Evolutionary conservation across 2,888 invertebrate species (phyloP), one percentile per base, ranked within the genome.

Genomic region (Peribatodes rhomboidaria): DNA sequence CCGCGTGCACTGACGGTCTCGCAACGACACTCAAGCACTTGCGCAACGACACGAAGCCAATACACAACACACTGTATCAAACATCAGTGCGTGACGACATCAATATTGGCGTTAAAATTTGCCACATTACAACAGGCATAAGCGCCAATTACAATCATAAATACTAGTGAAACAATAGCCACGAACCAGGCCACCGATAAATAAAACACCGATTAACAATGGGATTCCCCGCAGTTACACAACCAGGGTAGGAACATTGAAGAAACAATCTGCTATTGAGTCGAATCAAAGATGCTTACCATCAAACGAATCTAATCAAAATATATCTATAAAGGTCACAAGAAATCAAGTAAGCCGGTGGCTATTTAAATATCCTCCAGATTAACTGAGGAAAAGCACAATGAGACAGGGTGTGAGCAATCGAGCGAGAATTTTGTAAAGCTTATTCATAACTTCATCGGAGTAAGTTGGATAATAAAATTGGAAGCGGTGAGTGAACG

Each of bases 61-160:
- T 14, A 65, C 49, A 59, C 65, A 62, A 65, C 67, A 65, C 59
- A 61, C 31, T 53, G 49, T 56, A 44, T 66, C 53, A 42, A 69
- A 61, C 67, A 70, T 67, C 65, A 54, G 54, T 41, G 61, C 68
- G 68, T 69, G 67, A 69, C 69, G 46, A 67, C 59, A 65, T 65
- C 57, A 66, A 64, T 68, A 72, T 56, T 55, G 50, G 60, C 62
- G 61, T 62, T 46, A 66, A 68, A 61, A 65, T 69, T 70, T 68
- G 61, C 58, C 60, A 66, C 54, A 66, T 56, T 60, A 67, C 42
- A 50, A 57, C 54, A 68, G 52, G 62, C 65, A 66, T 66, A 64
- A 68, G 61, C 67, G 50, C 41, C 56, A 63, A 69, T 69, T 63
- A 57, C 61, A 63, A 70, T 60, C 55, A 68, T 61, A 68, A 62